Conservation (phyloP, 2,113 vertebrate genomes). For the Porphyrio hochstetteri region DNA sequence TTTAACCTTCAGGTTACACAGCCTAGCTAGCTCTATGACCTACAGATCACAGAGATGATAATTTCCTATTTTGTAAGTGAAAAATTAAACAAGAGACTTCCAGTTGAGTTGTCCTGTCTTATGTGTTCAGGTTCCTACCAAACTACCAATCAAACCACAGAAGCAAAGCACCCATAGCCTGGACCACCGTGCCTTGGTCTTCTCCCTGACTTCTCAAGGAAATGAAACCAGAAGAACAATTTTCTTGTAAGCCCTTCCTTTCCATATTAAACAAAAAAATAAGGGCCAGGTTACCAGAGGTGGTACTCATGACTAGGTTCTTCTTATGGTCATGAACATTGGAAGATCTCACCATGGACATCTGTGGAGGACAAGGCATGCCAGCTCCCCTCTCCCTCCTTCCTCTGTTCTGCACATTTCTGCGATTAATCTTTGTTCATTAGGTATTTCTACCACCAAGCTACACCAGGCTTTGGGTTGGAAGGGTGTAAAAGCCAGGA, state of each 20-base stretch:
- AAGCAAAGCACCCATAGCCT: background rate
- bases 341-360: background rate
- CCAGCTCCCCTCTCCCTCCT: background rate
- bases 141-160: rapidly evolving
- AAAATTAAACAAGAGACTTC: background rate
- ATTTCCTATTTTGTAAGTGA: background rate
- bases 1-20: constrained; percentile 31
- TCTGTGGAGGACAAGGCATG: background rate
- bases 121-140: background rate
- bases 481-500: background rate
- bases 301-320: background rate
- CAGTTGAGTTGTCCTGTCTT: background rate
- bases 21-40: background rate
- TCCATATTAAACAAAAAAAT: rapidly evolving
- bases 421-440: background rate
- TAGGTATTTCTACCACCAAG: background rate
- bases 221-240: background rate
- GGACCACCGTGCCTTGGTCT: background rate
- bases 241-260: background rate
- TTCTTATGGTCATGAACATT: rapidly evolving
- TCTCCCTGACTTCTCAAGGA: background rate
- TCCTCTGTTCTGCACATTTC: background rate
- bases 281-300: background rate
- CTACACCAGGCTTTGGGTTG: background rate
- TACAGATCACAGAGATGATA: background rate